Percentiles rank a stretch among this genome's conserved stretches.
These are phyloP conservation scores for Actinemys pallida DNA, from an alignment of 2,113 vertebrate species.

Conservation along the genomic window DNA sequence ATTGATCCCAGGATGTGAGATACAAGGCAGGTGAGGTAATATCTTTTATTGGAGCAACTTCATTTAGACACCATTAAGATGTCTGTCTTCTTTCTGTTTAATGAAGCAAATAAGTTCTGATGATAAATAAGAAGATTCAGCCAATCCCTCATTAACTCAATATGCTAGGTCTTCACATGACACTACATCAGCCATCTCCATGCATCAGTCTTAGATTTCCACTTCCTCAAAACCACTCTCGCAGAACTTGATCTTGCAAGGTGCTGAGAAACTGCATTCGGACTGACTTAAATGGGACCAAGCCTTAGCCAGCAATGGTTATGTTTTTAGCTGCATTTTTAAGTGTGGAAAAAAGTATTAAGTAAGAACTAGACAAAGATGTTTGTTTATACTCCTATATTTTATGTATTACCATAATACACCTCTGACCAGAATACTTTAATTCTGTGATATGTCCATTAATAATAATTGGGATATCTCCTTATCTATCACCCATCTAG, in stretches of 20 bases:
- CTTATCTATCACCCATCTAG: slow-evolving; percentile 4
- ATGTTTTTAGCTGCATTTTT: slow-evolving; percentile 43
- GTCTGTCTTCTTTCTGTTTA: background rate
- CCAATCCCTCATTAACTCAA: background rate
- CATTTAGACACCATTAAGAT: background rate
- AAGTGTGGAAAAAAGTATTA: slow-evolving; percentile 48
- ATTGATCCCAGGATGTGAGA: too few relatives aligned
- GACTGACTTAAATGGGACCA: background rate
- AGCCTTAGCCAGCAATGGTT: slow-evolving; percentile 30
- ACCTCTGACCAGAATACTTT: background rate
- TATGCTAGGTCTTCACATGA: background rate
- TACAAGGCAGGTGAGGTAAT: too few relatives aligned
- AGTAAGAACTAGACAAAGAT: slow-evolving; percentile 12
- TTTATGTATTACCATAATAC: slow-evolving; percentile 16
- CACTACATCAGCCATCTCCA: slow-evolving; percentile 12
- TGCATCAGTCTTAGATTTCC: background rate
- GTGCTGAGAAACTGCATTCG: background rate
- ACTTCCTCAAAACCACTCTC: background rate
- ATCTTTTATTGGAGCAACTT: too few relatives aligned
- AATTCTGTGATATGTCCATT: background rate
- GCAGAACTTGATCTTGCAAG: slow-evolving; percentile 7
- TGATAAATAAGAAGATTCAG: background rate
- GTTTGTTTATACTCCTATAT: slow-evolving; percentile 14
- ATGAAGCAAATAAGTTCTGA: background rate
- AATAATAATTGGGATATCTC: background rate